These are phyloP conservation scores for Harmothoe impar DNA, from an alignment of 2,888 invertebrate genomes.

Conservation along the genomic window DNA sequence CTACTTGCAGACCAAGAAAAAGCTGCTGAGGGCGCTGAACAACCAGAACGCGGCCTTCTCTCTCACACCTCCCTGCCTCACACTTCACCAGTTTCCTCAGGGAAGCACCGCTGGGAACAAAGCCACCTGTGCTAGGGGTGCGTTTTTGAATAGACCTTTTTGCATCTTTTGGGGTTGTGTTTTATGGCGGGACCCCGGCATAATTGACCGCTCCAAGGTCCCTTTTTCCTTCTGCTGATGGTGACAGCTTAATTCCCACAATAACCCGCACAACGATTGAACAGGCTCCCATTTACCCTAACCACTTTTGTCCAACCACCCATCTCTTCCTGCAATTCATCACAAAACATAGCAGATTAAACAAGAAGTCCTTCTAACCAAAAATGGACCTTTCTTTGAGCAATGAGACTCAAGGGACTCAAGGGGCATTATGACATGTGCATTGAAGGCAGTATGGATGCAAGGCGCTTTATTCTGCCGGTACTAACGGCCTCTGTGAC, in stretches of 20 bases:
- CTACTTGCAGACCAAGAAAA: not conserved
- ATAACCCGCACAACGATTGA: not conserved
- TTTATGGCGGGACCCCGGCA: slow-evolving; percentile 32
- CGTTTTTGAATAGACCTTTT: not conserved
- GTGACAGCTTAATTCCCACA: slow-evolving; percentile 44
- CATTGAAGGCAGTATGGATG: too few species aligned
- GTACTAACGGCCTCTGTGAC: too few species aligned
- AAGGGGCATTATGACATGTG: not conserved
- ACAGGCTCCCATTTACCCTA: not conserved
- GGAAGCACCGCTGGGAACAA: not conserved
- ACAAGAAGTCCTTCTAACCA: not conserved
- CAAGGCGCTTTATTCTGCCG: too few species aligned
- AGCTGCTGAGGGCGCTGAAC: slow-evolving; percentile 9
- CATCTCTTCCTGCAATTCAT: slow-evolving; percentile 25
- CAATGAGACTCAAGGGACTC: not conserved
- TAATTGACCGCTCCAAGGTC: slow-evolving; percentile 26
- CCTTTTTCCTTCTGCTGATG: slow-evolving; percentile 5
- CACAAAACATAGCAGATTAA: not conserved
- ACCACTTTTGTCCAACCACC: not conserved
- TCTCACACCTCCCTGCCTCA: not conserved
- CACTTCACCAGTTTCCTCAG: not conserved
- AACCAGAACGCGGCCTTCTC: not conserved
- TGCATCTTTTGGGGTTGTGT: slow-evolving; percentile 23
- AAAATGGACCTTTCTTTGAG: not conserved
- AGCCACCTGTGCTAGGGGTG: not conserved